A percentile compares a stretch with the other conserved stretches of the same genome.
phyloP scores from a whole-genome alignment of 2,113 vertebrate genomes.

The Nerophis lumbriciformis region DNA sequence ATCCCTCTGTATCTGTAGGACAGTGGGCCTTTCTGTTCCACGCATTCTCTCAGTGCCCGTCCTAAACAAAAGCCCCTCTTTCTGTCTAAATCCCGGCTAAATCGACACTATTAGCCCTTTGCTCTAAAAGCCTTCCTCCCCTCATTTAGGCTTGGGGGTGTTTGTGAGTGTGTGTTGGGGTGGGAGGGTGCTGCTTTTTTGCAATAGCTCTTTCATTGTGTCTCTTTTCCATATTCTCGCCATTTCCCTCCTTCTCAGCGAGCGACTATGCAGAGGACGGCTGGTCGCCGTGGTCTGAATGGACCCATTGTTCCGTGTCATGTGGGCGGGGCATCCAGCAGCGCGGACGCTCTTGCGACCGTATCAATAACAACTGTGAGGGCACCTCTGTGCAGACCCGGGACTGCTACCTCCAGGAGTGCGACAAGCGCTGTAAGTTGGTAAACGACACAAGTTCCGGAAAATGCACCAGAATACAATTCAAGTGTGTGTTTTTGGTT shows the following conservation, averaged over 20 bases:
- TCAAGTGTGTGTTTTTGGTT: slow-evolving; percentile 3
- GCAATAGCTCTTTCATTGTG: slow-evolving; percentile 70
- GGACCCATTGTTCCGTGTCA: slow-evolving; percentile 95
- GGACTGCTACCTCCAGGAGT: slow-evolving; percentile 96
- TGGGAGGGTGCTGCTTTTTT: slow-evolving; percentile 24
- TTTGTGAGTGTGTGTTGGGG: slow-evolving; percentile 28
- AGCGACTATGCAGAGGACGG: slow-evolving; percentile 93
- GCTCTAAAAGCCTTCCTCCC: slow-evolving; percentile 55
- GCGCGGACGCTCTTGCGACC: slow-evolving; percentile 95
- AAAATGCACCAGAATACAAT: not conserved
- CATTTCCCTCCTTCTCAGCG: slow-evolving; percentile 67
- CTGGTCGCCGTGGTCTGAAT: slow-evolving; percentile 99
- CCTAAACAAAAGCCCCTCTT: slow-evolving; percentile 37
- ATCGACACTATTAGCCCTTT: slow-evolving; percentile 58
- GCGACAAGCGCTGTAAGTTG: slow-evolving; percentile 94
- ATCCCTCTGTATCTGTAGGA: slow-evolving; percentile 44
- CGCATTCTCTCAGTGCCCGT: slow-evolving; percentile 12
- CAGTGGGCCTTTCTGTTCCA: slow-evolving; percentile 37
- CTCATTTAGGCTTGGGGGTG: slow-evolving; percentile 36
- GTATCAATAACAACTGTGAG: slow-evolving; percentile 95
- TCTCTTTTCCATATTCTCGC: slow-evolving; percentile 43
- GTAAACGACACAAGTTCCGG: not conserved
- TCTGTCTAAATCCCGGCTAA: slow-evolving; percentile 47
- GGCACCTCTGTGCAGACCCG: slow-evolving; percentile 98
- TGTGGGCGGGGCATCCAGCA: slow-evolving; percentile 97